Evolutionary conservation across 2,797 vertebrate species (phyloP).

Genomic region (Sebastes hopkinsi): DNA sequence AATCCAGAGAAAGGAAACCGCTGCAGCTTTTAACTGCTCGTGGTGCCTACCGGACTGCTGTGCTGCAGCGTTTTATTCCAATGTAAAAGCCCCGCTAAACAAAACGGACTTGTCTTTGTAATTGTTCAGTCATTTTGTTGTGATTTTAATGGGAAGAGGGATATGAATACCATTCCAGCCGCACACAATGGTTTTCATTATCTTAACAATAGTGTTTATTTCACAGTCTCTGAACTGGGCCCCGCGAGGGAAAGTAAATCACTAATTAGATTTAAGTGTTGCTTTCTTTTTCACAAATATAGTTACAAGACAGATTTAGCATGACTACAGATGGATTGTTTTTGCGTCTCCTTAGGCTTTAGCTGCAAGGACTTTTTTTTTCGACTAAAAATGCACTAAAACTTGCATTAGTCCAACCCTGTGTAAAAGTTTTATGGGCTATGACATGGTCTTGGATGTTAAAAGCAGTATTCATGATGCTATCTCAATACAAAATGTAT

Average conservation of each 20-base stretch:
- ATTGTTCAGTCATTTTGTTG: constrained; percentile 64
- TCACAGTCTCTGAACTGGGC: constrained; percentile 57
- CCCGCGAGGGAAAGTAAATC: constrained; percentile 42
- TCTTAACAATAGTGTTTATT: constrained; percentile 78
- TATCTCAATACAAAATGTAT: constrained; percentile 41
- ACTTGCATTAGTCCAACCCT: constrained; percentile 9
- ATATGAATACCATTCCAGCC: constrained; percentile 48
- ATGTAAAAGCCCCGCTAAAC: constrained; percentile 53
- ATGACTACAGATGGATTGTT: neutral
- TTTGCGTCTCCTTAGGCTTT: neutral
- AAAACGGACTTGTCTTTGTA: constrained; percentile 61
- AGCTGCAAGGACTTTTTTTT: constrained; percentile 9
- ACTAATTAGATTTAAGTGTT: constrained; percentile 47
- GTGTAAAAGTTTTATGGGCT: constrained; percentile 42
- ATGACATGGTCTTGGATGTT: constrained; percentile 46
- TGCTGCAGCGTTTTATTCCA: constrained; percentile 59
- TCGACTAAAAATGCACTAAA: constrained; percentile 21
- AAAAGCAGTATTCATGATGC: constrained; percentile 40
- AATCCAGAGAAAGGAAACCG: constrained; percentile 67
- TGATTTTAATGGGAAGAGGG: constrained; percentile 52
- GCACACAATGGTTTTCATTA: constrained; percentile 75
- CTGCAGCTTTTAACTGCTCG: constrained; percentile 60
- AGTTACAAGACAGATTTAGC: constrained; percentile 10
- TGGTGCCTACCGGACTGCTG: constrained; percentile 70
- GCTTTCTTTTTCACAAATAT: constrained; percentile 36